Base-by-base conservation (phyloP, 64 coral and sea anemone genomes). In the Exaiptasia diaphana region DNA sequence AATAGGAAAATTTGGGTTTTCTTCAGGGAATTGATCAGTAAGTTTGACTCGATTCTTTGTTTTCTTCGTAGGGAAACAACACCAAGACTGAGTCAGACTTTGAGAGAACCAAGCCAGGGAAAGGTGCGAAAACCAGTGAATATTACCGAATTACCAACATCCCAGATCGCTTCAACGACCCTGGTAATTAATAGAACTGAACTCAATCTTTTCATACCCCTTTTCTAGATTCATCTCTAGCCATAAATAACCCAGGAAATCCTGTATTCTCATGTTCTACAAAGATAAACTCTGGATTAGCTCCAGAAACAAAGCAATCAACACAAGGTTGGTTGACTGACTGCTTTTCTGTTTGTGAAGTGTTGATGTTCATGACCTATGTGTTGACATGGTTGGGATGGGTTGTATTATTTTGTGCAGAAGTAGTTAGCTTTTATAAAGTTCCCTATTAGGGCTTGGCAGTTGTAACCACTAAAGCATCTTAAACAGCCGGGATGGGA, bases 141-240 rank as follows among this genome's bases (percentile, higher is more conserved):
- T 97, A 79, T 97, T 97, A 97, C 72, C 83, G 65, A 63, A 91
- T 87, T 26, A 71, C 63, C 62, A 91, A 92, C 72, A 91, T 97
- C 75, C 93, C 93, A 45, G 88, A 84, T 29, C 88, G 93, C 42
- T 97, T 97, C 84, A 74, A 97, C 83, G 92, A 97, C 67, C 93
- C 93, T 74, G 93, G 93, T 97, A 97, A 69, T 42, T 85, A 34
- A 40, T 68, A 11, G 41, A 38, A 36, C 18, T 41, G 11, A 41
- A 53, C 27, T 76, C 29, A 15, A 62, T 61, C 40, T 84, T 53
- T 79, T 5, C 38, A n/a, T 82, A 90, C 28, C 36, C 76, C 34
- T 89, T 50, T 97, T 88, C 69, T 77, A 91, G 90, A 82, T 73
- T 53, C 71, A 44, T 13, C 38, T 20, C 37, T 75, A 87, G 67